A percentile compares a stretch with the other conserved stretches of the same genome.
Conservation (phyloP, 1,140 invertebrate species). For the Oppia nitens region DNA sequence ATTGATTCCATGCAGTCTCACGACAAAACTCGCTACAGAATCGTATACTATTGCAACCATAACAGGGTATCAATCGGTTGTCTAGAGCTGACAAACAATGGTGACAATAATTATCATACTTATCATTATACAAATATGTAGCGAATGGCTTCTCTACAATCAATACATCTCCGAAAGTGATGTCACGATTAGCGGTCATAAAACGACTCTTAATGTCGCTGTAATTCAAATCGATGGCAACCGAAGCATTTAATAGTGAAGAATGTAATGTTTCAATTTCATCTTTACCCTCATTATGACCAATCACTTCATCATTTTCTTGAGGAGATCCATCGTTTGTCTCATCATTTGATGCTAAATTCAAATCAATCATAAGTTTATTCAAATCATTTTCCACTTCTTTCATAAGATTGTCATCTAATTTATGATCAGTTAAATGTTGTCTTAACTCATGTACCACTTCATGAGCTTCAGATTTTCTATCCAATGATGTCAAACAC, state of each 20-base stretch:
- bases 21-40: neutral
- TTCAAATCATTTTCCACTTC: neutral
- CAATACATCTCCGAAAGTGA: neutral
- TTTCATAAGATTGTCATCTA: neutral
- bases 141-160: neutral
- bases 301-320: neutral
- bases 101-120: neutral
- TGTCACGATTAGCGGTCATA: neutral
- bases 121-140: neutral
- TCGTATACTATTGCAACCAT: neutral
- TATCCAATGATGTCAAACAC: neutral
- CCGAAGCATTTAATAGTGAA: neutral
- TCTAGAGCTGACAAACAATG: neutral
- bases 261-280: neutral
- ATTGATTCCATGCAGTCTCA: neutral
- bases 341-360: neutral
- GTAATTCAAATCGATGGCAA: neutral
- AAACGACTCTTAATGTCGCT: neutral
- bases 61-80: neutral
- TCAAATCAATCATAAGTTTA: neutral
- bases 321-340: neutral
- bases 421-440: too few relatives aligned
- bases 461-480: neutral
- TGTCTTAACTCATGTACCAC: neutral
- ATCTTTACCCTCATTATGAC: neutral